Evolutionary conservation across 2,888 invertebrate species (phyloP).

Genomic region (Euphydryas editha): DNA sequence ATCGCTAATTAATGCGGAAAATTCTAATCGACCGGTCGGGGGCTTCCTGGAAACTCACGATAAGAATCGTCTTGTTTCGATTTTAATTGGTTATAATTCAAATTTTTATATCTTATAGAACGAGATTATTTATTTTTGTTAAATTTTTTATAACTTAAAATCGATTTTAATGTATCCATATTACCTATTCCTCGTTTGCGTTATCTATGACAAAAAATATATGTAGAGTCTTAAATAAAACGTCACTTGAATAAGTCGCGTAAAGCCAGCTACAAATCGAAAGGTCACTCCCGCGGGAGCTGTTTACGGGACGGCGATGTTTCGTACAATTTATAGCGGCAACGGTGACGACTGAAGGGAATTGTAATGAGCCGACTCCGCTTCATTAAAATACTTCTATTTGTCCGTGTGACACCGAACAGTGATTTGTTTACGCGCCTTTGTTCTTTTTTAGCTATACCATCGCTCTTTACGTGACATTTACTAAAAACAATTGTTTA

Average conservation of each 20-base stretch:
- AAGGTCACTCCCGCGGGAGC: constrained; percentile 57
- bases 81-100: background rate
- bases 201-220: background rate
- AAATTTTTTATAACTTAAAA: background rate
- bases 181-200: background rate
- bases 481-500: constrained; percentile 31
- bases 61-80: constrained; percentile 4
- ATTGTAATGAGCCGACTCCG: constrained; percentile 65
- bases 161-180: background rate
- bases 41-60: constrained; percentile 6
- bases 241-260: background rate
- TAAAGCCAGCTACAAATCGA: constrained; percentile 45
- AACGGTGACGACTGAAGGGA: constrained; percentile 59
- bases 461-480: constrained; percentile 41
- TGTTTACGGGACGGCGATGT: constrained; percentile 60
- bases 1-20: constrained; percentile 23
- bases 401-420: constrained; percentile 63
- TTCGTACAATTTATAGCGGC: constrained; percentile 60
- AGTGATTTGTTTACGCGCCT: constrained; percentile 70
- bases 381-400: constrained; percentile 79
- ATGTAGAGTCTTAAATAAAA: background rate
- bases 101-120: background rate
- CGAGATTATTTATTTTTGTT: background rate
- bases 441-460: constrained; percentile 52
- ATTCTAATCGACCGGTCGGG: constrained; percentile 3